Evolutionary conservation across 2,113 vertebrate genomes (phyloP).

Genomic region (Tachysurus vachellii): DNA sequence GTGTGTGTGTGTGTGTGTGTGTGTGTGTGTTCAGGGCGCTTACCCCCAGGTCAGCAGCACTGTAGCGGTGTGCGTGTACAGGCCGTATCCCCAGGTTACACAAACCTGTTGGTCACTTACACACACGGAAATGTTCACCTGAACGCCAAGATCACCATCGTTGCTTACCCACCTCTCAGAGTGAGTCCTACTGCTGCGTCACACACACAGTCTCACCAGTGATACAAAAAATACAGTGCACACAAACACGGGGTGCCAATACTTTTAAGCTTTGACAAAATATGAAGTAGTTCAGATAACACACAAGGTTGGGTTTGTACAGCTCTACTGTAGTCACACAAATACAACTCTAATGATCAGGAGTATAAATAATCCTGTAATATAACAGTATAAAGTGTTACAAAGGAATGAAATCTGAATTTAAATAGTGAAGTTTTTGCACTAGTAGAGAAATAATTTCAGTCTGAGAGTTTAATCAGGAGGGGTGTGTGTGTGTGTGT

Average conservation of each 20-base stretch:
- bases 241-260: background rate
- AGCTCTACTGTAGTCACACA: too few species aligned
- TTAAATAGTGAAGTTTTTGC: too few species aligned
- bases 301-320: background rate
- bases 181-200: conserved; percentile 69
- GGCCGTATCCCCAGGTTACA: conserved; percentile 80
- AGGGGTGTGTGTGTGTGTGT: background rate
- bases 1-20: conserved; percentile 20
- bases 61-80: conserved; percentile 84
- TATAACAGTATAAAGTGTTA: too few species aligned
- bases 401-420: too few species aligned
- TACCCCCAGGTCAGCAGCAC: conserved; percentile 74
- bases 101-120: conserved; percentile 83
- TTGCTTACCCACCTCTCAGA: conserved; percentile 81
- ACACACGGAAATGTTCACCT: conserved; percentile 79
- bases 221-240: background rate
- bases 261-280: background rate
- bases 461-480: background rate
- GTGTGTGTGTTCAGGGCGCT: conserved; percentile 69
- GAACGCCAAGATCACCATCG: conserved; percentile 83
- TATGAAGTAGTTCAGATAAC: background rate
- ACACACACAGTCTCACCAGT: background rate
- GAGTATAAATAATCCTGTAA: too few species aligned
- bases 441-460: background rate
- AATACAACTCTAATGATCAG: too few species aligned